Evolutionary conservation across 2,888 invertebrate species (phyloP).

Genomic region (Oxyscelio sp.): DNA sequence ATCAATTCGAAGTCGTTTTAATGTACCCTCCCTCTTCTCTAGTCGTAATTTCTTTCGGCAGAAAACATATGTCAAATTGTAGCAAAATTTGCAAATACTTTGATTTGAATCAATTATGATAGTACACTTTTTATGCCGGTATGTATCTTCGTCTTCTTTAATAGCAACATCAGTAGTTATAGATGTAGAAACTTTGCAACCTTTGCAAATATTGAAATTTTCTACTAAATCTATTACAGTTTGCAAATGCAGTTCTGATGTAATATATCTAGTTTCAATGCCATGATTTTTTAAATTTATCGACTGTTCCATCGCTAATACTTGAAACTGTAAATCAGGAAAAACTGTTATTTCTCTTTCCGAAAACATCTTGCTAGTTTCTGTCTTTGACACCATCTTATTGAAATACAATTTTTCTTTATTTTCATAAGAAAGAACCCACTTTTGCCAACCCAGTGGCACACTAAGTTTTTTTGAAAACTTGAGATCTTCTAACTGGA

Average conservation of each 20-base stretch:
- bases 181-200: background rate
- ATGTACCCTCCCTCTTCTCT: too few relatives aligned
- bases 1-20: too few relatives aligned
- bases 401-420: background rate
- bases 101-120: too few relatives aligned
- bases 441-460: background rate
- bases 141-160: too few relatives aligned
- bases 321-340: background rate
- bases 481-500: background rate
- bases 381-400: background rate
- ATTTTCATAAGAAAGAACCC: background rate
- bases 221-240: background rate
- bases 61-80: too few relatives aligned
- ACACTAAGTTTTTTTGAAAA: background rate
- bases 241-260: background rate
- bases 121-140: too few relatives aligned
- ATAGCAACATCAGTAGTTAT: too few relatives aligned
- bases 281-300: background rate
- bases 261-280: background rate
- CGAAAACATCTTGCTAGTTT: background rate
- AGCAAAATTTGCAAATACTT: too few relatives aligned
- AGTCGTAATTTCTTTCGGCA: too few relatives aligned
- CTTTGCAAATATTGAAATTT: background rate
- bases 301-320: background rate
- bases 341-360: slow-evolving; percentile 1